Evolutionary conservation across 2,888 invertebrate genomes (phyloP).

Genomic region (Chaetogeoica ovagalla): DNA sequence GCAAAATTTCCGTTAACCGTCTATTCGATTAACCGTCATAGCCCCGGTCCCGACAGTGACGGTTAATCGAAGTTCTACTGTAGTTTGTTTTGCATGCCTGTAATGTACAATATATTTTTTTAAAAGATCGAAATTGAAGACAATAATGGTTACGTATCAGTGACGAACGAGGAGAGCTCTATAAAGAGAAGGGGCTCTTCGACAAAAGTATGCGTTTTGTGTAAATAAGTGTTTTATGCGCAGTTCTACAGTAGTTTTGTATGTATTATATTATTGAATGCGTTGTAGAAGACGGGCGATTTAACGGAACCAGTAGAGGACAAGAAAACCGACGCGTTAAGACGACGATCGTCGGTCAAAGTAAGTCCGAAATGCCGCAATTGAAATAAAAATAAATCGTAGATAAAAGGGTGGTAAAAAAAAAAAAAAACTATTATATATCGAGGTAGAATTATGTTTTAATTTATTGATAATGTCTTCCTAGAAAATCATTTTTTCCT

Average conservation of each 20-base stretch:
- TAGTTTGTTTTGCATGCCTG: constrained; percentile 4
- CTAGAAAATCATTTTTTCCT: no score
- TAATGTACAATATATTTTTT: constrained; percentile 8
- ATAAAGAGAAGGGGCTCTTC: constrained; percentile 38
- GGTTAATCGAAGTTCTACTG: no score
- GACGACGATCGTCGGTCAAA: constrained; percentile 29
- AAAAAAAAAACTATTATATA: no score
- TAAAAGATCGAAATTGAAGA: constrained; percentile 38
- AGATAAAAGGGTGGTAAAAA: not conserved
- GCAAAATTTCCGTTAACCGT: no score
- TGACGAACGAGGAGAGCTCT: constrained; percentile 24
- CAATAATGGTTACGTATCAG: constrained; percentile 23
- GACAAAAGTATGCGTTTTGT: constrained; percentile 44
- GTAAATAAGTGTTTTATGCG: constrained; percentile 18
- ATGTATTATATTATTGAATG: not conserved
- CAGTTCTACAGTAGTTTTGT: not conserved
- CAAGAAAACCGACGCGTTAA: not conserved
- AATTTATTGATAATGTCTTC: no score
- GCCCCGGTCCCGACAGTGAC: no score
- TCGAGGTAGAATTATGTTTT: no score
- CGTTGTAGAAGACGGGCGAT: constrained; percentile 35
- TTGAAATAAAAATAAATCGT: not conserved
- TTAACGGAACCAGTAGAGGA: constrained; percentile 13
- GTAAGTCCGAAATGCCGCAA: constrained; percentile 2
- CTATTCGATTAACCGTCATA: no score